Evolutionary conservation across 1,140 invertebrate genomes (phyloP).

Genomic region (Drosophila orena): DNA sequence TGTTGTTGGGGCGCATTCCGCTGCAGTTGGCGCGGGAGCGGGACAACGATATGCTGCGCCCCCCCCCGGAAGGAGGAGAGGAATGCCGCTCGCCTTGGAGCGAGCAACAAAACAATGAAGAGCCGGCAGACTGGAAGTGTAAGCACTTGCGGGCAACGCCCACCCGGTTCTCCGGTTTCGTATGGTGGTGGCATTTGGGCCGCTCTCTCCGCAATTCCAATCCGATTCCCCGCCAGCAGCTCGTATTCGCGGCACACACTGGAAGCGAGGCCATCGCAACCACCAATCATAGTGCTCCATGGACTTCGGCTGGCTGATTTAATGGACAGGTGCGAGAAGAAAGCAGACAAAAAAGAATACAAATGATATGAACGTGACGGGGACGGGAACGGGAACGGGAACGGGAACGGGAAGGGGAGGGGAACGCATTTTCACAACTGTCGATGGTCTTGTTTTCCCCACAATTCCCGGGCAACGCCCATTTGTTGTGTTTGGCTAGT

Average conservation of each 20-base stretch:
- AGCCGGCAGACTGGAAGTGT: conserved; percentile 13
- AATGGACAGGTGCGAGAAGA: conserved; percentile 76
- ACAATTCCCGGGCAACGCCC: conserved; percentile 58
- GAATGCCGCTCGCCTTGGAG: conserved; percentile 44
- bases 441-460: conserved; percentile 16
- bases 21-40: conserved; percentile 59
- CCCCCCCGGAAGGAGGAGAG: neutral
- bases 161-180: conserved; percentile 13
- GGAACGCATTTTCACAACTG: conserved; percentile 16
- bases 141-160: conserved; percentile 34
- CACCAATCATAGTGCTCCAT: conserved; percentile 54
- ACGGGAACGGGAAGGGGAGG: neutral
- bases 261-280: conserved; percentile 37
- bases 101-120: conserved; percentile 1
- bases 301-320: conserved; percentile 30
- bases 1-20: conserved; percentile 66
- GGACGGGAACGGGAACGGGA: neutral
- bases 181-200: conserved; percentile 35
- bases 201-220: neutral
- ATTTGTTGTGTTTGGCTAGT: conserved; percentile 77
- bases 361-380: conserved; percentile 64
- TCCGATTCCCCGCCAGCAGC: conserved; percentile 1
- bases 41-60: conserved; percentile 43
- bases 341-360: conserved; percentile 71
- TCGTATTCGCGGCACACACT: conserved; percentile 31